phyloP scores from a whole-genome alignment of 2,113 vertebrate genomes.

The Chaetura pelagica region DNA sequence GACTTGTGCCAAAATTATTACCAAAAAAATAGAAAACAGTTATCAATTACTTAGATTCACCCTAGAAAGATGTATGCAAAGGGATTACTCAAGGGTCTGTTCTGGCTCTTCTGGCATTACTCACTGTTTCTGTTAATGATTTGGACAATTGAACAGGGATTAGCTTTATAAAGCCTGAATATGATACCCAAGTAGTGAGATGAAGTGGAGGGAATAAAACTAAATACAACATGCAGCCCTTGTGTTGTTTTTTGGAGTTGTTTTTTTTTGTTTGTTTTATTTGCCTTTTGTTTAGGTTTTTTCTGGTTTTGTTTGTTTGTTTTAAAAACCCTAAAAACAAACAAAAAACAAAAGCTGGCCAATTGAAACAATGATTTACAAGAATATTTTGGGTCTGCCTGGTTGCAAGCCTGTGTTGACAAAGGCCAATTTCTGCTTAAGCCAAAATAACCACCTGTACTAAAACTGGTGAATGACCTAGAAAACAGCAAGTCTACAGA shows the following conservation, averaged over 20 bases:
- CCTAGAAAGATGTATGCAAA: neutral
- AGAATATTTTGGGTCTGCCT: neutral
- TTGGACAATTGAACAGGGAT: neutral
- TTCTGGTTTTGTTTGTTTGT: too few species aligned
- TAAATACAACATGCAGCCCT: too few species aligned
- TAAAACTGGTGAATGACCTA: neutral
- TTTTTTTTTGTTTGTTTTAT: too few species aligned
- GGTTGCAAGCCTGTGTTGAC: neutral
- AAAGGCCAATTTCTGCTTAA: neutral
- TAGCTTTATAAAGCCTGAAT: neutral
- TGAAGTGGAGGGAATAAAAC: neutral
- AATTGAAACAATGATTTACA: neutral
- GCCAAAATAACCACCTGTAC: neutral
- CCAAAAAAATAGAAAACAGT: neutral
- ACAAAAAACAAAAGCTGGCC: neutral
- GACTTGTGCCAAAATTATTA: neutral
- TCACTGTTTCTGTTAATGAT: neutral
- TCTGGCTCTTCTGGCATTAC: slow-evolving; percentile 13
- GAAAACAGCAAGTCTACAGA: neutral
- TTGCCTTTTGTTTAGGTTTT: too few species aligned
- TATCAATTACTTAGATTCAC: neutral
- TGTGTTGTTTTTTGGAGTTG: too few species aligned
- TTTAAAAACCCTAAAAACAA: neutral
- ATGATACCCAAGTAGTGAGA: neutral
- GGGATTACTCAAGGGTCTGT: neutral